These are phyloP conservation scores for Cantharis flavilabris DNA, from an alignment of 2,888 invertebrate species.

Conservation along the genomic window DNA sequence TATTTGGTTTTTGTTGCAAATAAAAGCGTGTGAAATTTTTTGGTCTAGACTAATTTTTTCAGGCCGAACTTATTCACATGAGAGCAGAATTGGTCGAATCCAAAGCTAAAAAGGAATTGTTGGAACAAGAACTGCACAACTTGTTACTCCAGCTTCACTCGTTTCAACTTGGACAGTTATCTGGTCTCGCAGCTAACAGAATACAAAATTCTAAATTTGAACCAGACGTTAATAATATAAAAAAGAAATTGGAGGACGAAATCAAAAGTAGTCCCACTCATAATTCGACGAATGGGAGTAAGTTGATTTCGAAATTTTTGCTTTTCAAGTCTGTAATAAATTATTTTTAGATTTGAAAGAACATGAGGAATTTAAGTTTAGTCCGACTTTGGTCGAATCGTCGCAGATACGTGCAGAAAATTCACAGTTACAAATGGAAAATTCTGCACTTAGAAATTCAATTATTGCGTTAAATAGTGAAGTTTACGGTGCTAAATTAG, in stretches of 20 bases:
- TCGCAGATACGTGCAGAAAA: conserved; percentile 61
- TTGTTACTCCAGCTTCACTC: conserved; percentile 66
- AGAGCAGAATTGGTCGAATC: conserved; percentile 75
- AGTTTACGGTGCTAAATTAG: conserved; percentile 81
- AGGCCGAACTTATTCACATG: conserved; percentile 80
- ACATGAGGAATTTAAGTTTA: conserved; percentile 52
- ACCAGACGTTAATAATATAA: conserved; percentile 54
- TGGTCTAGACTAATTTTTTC: conserved; percentile 41
- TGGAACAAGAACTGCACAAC: conserved; percentile 67
- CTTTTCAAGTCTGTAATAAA: background rate
- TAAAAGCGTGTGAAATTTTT: conserved; percentile 18
- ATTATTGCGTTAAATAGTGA: conserved; percentile 78
- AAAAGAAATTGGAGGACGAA: conserved; percentile 55
- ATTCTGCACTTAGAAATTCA: conserved; percentile 70
- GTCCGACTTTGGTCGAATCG: conserved; percentile 50
- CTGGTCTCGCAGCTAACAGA: conserved; percentile 49
- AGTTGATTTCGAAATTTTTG: background rate
- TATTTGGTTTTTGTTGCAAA: background rate
- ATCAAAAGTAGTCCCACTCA: conserved; percentile 54
- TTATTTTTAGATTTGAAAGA: conserved; percentile 42
- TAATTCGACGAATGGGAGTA: conserved; percentile 29
- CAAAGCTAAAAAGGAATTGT: conserved; percentile 62
- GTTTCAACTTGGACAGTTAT: conserved; percentile 61
- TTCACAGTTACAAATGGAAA: conserved; percentile 68
- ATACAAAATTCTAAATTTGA: conserved; percentile 51